These are phyloP conservation scores for Pedionomus torquatus DNA, from an alignment of 2,113 vertebrate genomes.

Conservation along the genomic window DNA sequence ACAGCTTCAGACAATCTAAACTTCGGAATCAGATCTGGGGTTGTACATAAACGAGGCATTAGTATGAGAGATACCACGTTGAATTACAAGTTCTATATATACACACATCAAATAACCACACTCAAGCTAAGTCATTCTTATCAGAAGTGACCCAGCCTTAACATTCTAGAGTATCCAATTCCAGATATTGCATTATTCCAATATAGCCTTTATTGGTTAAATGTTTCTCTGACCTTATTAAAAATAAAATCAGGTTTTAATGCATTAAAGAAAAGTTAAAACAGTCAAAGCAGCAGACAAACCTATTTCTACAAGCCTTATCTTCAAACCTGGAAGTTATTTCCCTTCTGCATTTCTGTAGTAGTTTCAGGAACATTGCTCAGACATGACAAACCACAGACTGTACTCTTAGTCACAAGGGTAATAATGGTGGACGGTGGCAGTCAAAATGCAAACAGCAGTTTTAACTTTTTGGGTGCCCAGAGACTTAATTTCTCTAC, in stretches of 20 bases:
- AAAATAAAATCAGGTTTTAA: background rate
- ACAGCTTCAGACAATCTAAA: background rate
- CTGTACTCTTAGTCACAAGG: background rate
- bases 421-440: fast-evolving
- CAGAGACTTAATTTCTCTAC: background rate
- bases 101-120: background rate
- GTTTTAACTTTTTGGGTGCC: background rate
- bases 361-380: background rate
- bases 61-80: background rate
- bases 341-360: background rate
- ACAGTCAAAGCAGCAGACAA: background rate
- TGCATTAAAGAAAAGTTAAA: background rate
- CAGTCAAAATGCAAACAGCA: background rate
- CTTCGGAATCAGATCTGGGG: background rate
- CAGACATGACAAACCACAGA: background rate
- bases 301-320: background rate
- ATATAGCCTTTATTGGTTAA: background rate
- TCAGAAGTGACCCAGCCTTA: background rate
- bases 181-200: background rate
- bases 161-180: background rate
- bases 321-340: background rate
- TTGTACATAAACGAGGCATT: background rate
- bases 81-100: background rate
- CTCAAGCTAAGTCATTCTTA: background rate
- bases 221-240: background rate